phyloP scores from a whole-genome alignment of 2,113 vertebrate genomes.

The Cisticola juncidis region DNA sequence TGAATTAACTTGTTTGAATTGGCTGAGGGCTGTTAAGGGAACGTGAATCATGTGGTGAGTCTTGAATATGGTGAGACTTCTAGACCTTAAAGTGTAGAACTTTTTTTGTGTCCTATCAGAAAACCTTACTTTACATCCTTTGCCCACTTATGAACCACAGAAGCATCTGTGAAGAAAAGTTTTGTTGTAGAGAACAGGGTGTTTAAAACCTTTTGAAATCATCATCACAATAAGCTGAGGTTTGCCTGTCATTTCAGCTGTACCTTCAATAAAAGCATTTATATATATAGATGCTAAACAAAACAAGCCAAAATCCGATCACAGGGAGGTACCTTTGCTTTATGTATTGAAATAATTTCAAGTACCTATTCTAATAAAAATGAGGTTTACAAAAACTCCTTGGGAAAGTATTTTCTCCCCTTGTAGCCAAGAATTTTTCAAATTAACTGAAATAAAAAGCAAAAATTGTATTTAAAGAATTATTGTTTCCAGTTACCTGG shows the following conservation, averaged over 20 bases:
- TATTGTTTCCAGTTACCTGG: constrained; percentile 65
- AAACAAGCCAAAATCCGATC: neutral
- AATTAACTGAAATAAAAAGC: constrained; percentile 52
- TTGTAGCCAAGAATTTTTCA: constrained; percentile 37
- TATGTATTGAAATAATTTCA: neutral
- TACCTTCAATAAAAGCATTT: neutral
- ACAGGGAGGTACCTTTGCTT: neutral
- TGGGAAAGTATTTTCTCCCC: constrained; percentile 27
- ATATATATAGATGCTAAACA: neutral
- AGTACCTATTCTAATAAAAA: neutral
- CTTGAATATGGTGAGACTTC: neutral
- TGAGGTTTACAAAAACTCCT: constrained; percentile 5
- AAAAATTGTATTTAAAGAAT: constrained; percentile 62
- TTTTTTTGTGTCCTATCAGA: neutral
- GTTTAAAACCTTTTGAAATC: neutral
- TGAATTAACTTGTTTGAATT: neutral
- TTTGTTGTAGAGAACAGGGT: neutral
- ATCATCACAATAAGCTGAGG: neutral
- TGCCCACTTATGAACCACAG: neutral
- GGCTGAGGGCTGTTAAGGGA: neutral
- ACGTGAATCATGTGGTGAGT: neutral
- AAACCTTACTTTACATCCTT: neutral
- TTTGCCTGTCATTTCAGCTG: neutral
- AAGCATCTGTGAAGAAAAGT: neutral
- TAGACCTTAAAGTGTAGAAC: neutral